Evolutionary conservation across 2,797 vertebrate genomes (phyloP).

Genomic region (Orientallactaga sibirica): DNA sequence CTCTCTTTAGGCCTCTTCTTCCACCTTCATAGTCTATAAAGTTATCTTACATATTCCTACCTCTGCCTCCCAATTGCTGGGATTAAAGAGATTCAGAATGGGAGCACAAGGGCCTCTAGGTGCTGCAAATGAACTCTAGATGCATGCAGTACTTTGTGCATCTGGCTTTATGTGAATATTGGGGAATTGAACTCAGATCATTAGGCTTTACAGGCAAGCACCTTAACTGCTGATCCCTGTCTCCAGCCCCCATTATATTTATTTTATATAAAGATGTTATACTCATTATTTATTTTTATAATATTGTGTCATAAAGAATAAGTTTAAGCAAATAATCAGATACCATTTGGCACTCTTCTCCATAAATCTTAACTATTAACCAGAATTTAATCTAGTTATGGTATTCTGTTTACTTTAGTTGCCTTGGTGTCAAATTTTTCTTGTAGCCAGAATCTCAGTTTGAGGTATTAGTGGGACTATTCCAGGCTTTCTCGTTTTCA

Average conservation of each 20-base stretch:
- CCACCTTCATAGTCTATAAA: background rate
- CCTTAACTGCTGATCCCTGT: too few relatives aligned
- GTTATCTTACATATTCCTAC: background rate
- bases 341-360: slow-evolving; percentile 1
- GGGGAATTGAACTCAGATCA: too few relatives aligned
- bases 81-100: too few relatives aligned
- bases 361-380: slow-evolving; percentile 61
- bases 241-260: background rate
- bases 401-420: slow-evolving; percentile 55
- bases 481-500: slow-evolving; percentile 38
- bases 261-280: slow-evolving; percentile 34
- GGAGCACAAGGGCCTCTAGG: too few relatives aligned
- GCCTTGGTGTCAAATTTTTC: slow-evolving; percentile 54
- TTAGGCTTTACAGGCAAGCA: too few relatives aligned
- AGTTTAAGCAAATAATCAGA: slow-evolving; percentile 43
- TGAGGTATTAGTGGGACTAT: slow-evolving; percentile 63
- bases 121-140: too few relatives aligned
- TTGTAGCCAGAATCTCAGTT: slow-evolving; percentile 60
- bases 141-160: too few relatives aligned
- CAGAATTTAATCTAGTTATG: slow-evolving; percentile 56
- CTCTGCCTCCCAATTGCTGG: too few relatives aligned
- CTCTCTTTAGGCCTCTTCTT: background rate
- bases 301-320: slow-evolving; percentile 17
- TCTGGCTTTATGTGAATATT: too few relatives aligned
- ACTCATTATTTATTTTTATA: background rate